Evolutionary conservation across 2,113 vertebrate genomes (phyloP).

Genomic region (Callionymus lyra): DNA sequence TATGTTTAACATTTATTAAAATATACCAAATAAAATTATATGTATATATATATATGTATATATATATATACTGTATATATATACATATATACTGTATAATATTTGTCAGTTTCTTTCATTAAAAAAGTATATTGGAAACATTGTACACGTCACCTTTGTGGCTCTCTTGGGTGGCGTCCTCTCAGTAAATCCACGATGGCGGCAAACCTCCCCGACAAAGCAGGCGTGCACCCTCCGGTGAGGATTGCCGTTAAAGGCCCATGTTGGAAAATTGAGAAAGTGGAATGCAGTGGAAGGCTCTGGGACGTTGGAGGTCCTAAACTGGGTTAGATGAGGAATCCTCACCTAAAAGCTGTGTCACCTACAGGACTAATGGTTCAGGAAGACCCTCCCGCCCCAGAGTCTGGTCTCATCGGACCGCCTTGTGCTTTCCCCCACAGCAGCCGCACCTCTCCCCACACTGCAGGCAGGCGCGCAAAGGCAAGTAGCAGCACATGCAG

Average conservation of each 20-base stretch:
- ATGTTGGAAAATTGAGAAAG: slow-evolving; percentile 52
- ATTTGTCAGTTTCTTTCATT: slow-evolving; percentile 44
- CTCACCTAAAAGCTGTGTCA: slow-evolving; percentile 26
- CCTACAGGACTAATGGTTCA: slow-evolving; percentile 7
- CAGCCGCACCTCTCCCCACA: slow-evolving; percentile 85
- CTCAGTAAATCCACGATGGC: slow-evolving; percentile 41
- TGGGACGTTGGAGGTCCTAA: slow-evolving; percentile 29
- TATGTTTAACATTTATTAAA: slow-evolving; percentile 66
- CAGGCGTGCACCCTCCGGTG: slow-evolving; percentile 5
- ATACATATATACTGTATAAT: too few species aligned
- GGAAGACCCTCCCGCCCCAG: slow-evolving; percentile 21
- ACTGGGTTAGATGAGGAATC: slow-evolving; percentile 21
- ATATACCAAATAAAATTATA: slow-evolving; percentile 66
- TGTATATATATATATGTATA: slow-evolving; percentile 50
- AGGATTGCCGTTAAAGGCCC: slow-evolving; percentile 45
- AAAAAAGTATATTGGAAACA: slow-evolving; percentile 57
- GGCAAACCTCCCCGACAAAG: slow-evolving; percentile 41
- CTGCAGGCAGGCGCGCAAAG: slow-evolving; percentile 83
- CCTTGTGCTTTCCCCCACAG: slow-evolving; percentile 85
- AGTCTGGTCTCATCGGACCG: slow-evolving; percentile 76
- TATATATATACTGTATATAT: slow-evolving; percentile 54
- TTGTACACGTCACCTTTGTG: slow-evolving; percentile 21
- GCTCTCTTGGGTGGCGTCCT: slow-evolving; percentile 32
- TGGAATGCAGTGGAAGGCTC: slow-evolving; percentile 59
- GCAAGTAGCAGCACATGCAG: slow-evolving; percentile 93